Evolutionary conservation across 2,888 invertebrate species (phyloP), one percentile per base, ranked within the genome.

Genomic region (Acleris cristana): DNA sequence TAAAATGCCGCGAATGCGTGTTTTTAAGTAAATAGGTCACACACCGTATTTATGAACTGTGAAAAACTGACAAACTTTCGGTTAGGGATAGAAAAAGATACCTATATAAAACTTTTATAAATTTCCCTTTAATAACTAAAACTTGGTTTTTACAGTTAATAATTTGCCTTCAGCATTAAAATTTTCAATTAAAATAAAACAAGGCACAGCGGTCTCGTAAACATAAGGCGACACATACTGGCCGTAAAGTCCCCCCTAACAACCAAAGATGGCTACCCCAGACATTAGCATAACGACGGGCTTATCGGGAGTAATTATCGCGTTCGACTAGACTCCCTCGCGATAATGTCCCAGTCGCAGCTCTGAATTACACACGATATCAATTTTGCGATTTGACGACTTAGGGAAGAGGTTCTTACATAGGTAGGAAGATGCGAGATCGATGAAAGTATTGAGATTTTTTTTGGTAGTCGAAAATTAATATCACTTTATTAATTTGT

Each of bases 291-390:
- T 82, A 78, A 77, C 77, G 75, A 74, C 71, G 72, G 60, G 70
- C 76, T 74, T 79, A 81, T 82, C 79, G 70, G 67, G 63, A 70
- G 77, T 79, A 80, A 82, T 83, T 83, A 84, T 79, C 79, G 73
- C 79, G 74, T 82, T 78, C 72, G 77, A 77, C 76, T 82, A 71
- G 73, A 75, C 71, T 74, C 66, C 71, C 72, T 74, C 72, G 71
- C 74, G 78, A 79, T 80, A 77, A 79, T 76, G 73, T 74, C 72
- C 63, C 62, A 44, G 73, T 73, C 72, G 61, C 62, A 34, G 58
- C 64, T 71, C 63, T 71, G 69, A 70, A 64, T 64, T 59, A 69
- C 57, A 49, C 45, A 67, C 69, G 69, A 71, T 76, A 76, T 76
- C 73, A 74, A 74, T 73, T 74, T 65, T 63, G 64, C 30, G 72